Conservation (phyloP, 1,140 invertebrate genomes). For the Drosophila rhopaloa region DNA sequence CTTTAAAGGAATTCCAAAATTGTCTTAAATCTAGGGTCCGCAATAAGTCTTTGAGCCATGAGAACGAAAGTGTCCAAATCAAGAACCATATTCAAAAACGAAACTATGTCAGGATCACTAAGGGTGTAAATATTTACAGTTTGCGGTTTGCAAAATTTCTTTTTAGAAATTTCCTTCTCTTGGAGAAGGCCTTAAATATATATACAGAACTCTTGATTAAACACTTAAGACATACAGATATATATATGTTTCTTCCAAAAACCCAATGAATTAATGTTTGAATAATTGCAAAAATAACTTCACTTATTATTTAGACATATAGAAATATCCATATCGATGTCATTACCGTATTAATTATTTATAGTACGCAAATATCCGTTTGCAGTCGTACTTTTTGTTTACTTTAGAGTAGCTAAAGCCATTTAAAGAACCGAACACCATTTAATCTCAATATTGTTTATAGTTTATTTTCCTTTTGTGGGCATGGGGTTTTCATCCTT, state of each 20-base stretch:
- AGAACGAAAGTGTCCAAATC: conserved; percentile 10
- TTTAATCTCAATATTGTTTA: conserved; percentile 41
- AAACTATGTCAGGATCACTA: conserved; percentile 48
- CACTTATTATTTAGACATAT: conserved; percentile 24
- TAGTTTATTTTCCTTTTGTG: conserved; percentile 16
- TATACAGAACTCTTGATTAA: conserved; percentile 44
- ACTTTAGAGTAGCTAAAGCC: conserved; percentile 63
- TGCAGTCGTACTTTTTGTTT: conserved; percentile 21
- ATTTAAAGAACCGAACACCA: conserved; percentile 54
- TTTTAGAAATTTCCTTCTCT: conserved; percentile 27
- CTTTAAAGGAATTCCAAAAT: neutral
- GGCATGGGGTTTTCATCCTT: conserved; percentile 6
- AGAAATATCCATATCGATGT: conserved; percentile 25
- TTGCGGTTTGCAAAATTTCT: conserved; percentile 30
- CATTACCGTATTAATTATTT: conserved; percentile 18
- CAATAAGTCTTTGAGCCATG: conserved; percentile 44
- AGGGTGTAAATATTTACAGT: conserved; percentile 64
- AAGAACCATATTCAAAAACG: conserved; percentile 31
- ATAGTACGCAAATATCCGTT: conserved; percentile 18
- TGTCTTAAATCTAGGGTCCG: conserved; percentile 29
- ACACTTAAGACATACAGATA: conserved; percentile 32
- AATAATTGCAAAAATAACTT: neutral
- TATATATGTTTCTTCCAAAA: conserved; percentile 31
- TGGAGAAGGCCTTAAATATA: conserved; percentile 60
- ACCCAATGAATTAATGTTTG: neutral